phyloP scores from a whole-genome alignment of 1,140 invertebrate species.

The Sitodiplosis mosellana region DNA sequence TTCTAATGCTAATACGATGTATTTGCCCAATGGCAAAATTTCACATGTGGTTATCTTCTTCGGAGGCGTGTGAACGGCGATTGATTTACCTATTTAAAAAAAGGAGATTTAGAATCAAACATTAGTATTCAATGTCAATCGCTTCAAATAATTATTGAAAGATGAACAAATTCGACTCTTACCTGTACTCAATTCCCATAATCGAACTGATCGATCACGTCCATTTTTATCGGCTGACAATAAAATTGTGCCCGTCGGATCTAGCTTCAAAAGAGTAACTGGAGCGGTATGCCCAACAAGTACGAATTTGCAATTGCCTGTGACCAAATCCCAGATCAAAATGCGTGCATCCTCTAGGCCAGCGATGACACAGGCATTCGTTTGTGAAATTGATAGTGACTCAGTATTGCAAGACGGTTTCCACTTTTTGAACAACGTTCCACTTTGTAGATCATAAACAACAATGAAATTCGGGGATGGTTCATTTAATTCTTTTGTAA shows the following conservation, averaged over 20 bases:
- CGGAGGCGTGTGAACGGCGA: constrained; percentile 59
- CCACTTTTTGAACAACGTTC: constrained; percentile 82
- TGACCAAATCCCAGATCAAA: constrained; percentile 74
- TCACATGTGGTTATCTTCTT: constrained; percentile 56
- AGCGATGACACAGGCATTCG: constrained; percentile 61
- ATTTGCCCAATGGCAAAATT: constrained; percentile 46
- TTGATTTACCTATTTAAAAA: constrained; percentile 38
- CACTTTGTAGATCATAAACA: constrained; percentile 78
- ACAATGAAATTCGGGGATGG: constrained; percentile 72
- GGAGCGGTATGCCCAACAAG: constrained; percentile 57
- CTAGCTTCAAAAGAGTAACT: constrained; percentile 47
- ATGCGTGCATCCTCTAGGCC: constrained; percentile 62
- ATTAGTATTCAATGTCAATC: not conserved
- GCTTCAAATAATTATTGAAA: too few species aligned
- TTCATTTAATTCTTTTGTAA: constrained; percentile 59
- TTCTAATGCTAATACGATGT: constrained; percentile 47
- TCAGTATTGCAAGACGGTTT: constrained; percentile 64
- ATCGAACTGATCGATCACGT: constrained; percentile 48
- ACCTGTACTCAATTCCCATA: constrained; percentile 65
- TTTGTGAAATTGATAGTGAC: constrained; percentile 60
- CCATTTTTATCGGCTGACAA: constrained; percentile 51
- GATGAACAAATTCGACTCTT: too few species aligned
- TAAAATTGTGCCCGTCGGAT: constrained; percentile 44
- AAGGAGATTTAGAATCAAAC: not conserved
- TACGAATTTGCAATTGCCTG: constrained; percentile 38